Evolutionary conservation across 2,888 invertebrate genomes (phyloP), one percentile per base, ranked within the genome.

Genomic region (Chouioia cunea): DNA sequence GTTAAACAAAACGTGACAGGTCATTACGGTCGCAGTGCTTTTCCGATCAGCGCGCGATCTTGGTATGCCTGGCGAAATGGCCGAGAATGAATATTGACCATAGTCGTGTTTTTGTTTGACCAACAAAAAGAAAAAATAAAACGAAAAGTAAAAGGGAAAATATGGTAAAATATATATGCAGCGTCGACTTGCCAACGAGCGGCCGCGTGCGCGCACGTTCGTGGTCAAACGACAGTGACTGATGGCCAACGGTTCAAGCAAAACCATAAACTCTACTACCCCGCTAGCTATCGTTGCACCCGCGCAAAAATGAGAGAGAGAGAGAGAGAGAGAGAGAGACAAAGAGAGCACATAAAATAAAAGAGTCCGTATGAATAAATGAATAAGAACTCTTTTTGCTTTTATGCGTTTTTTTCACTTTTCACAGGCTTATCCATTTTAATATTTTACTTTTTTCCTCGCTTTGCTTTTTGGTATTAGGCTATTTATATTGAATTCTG

Each of bases 151-250:
- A 53, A 58, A 20, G 27, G 48, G 56, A 57, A 68, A 63, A 16
- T 23, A 54, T 23, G 27, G 2, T 54, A 54, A 54, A 14, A 54
- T 54, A 54, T 58, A 62, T 63, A 63, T 68, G 16, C 53, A 50
- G 4, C 16, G 50, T 50, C 50, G 16, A 18, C 50, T 16, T 16
- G 50, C 50, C 50, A 57, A 59, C 27, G 58, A 10, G 50, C 12
- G 4, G 52, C 16, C 14, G 10, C 18, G 53, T 52, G 1, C 8
- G 48, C 43, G 48, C 2, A 54, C 54, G 22, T 53, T 18, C 50
- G 36, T 20, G n/a, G 58, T 64, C 59, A 71, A 73, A 63, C 65
- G 73, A 73, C 73, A 73, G 70, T 73, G 73, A 73, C 70, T 70
- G 70, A 73, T 73, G 59, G 65, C 58, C 63, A 46, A 22, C 36